A percentile compares a stretch with the other conserved stretches of the same genome.
These are phyloP conservation scores for Hirtodrosophila duncani DNA, from an alignment of 2,888 invertebrate species.

Conservation along the genomic window DNA sequence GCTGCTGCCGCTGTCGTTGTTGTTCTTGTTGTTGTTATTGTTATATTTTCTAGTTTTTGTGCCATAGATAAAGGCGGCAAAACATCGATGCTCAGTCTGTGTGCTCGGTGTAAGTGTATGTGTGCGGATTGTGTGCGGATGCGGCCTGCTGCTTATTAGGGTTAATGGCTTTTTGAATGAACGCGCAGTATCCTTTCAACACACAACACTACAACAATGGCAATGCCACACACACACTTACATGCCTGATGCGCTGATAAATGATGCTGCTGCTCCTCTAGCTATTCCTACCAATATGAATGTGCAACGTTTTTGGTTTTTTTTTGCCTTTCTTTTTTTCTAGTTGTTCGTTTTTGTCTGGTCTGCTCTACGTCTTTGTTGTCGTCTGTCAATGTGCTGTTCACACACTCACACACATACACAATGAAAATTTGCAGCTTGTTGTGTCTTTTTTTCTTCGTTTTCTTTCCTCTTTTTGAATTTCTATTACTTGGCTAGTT, in stretches of 20 bases:
- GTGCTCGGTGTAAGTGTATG: background rate
- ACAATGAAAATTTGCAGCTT: constrained; percentile 55
- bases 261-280: constrained; percentile 45
- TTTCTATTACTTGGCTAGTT: constrained; percentile 44
- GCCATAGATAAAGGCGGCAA: constrained; percentile 1
- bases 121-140: constrained; percentile 19
- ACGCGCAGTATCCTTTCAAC: constrained; percentile 65
- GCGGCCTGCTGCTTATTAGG: constrained; percentile 51
- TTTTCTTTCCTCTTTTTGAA: constrained; percentile 10
- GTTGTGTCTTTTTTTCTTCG: constrained; percentile 41
- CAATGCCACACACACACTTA: constrained; percentile 38
- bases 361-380: constrained; percentile 29
- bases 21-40: constrained; percentile 6
- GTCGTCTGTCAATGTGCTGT: constrained; percentile 51
- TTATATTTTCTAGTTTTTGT: constrained; percentile 1
- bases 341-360: constrained; percentile 10
- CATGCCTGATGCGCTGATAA: constrained; percentile 67
- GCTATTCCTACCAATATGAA: constrained; percentile 14
- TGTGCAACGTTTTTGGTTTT: constrained; percentile 42
- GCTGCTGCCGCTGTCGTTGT: constrained; percentile 9
- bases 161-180: constrained; percentile 71
- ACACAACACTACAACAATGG: constrained; percentile 35
- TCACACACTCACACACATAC: constrained; percentile 7
- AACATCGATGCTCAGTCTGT: constrained; percentile 22
- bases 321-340: constrained; percentile 7